phyloP scores from a whole-genome alignment of 2,113 vertebrate genomes.

The Vulpes lagopus region DNA sequence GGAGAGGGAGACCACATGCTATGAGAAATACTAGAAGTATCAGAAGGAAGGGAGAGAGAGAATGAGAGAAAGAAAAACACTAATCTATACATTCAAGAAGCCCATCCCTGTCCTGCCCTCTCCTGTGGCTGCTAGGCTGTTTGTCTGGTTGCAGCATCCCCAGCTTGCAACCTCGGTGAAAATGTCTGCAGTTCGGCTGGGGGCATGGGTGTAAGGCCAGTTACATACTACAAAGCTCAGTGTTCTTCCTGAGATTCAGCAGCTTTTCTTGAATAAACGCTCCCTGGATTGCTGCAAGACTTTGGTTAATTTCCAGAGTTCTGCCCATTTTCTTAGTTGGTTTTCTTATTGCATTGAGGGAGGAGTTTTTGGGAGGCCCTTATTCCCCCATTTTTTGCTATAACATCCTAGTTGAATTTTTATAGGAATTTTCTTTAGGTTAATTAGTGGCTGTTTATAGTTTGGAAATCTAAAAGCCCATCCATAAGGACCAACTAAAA shows the following conservation, averaged over 20 bases:
- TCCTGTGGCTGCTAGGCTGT: neutral
- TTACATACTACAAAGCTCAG: neutral
- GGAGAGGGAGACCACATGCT: neutral
- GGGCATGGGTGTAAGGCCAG: neutral
- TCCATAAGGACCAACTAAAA: neutral
- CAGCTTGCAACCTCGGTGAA: neutral
- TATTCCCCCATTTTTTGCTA: neutral
- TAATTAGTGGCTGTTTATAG: neutral
- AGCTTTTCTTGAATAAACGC: neutral
- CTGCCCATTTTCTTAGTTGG: neutral
- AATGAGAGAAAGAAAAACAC: neutral
- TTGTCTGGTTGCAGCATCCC: neutral
- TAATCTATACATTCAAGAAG: neutral
- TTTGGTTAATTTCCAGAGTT: neutral
- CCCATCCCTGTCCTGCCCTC: neutral
- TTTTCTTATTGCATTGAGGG: neutral
- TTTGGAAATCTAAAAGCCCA: conserved; percentile 15
- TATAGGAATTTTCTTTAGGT: neutral
- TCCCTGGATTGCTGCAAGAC: neutral
- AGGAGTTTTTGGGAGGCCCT: neutral
- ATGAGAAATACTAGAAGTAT: neutral
- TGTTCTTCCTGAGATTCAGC: neutral
- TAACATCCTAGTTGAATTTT: neutral
- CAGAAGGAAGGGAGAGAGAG: neutral
- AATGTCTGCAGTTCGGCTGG: neutral